These are phyloP conservation scores for Cyaniris semiargus DNA, from an alignment of 2,888 invertebrate genomes.

Conservation along the genomic window DNA sequence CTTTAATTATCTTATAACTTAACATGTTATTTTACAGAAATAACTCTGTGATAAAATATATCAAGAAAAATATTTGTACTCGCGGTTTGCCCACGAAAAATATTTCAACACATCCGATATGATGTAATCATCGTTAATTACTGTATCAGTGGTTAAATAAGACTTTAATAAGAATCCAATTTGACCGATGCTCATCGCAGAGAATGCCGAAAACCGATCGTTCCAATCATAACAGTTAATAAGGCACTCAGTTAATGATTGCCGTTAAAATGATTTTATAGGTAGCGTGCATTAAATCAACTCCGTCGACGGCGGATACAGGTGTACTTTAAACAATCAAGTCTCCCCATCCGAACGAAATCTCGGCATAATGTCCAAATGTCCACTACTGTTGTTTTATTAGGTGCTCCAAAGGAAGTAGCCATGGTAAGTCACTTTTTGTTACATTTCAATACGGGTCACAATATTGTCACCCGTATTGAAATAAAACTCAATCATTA, in stretches of 20 bases:
- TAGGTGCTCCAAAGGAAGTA: slow-evolving; percentile 32
- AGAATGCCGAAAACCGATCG: slow-evolving; percentile 13
- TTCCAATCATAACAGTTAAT: slow-evolving; percentile 22
- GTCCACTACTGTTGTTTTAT: slow-evolving; percentile 36
- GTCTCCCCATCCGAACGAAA: slow-evolving; percentile 41
- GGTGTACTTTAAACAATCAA: slow-evolving; percentile 54
- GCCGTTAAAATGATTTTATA: slow-evolving; percentile 40
- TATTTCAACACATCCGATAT: slow-evolving; percentile 6
- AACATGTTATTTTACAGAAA: no score
- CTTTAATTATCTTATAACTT: no score
- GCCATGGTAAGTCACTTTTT: slow-evolving; percentile 4
- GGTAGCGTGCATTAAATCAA: slow-evolving; percentile 57
- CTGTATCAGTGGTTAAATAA: slow-evolving; percentile 14
- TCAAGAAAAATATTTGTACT: background rate
- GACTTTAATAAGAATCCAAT: slow-evolving; percentile 29
- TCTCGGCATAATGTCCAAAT: slow-evolving; percentile 40
- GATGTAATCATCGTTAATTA: slow-evolving; percentile 22
- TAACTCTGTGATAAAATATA: background rate
- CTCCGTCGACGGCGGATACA: slow-evolving; percentile 65
- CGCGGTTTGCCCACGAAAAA: background rate
- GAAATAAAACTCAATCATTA: no score
- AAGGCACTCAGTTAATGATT: slow-evolving; percentile 30
- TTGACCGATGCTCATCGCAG: background rate
- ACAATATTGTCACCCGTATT: background rate
- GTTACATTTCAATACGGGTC: background rate